Evolutionary conservation across 2,797 vertebrate species (phyloP).

Genomic region (Pangasius sanitwongsei): DNA sequence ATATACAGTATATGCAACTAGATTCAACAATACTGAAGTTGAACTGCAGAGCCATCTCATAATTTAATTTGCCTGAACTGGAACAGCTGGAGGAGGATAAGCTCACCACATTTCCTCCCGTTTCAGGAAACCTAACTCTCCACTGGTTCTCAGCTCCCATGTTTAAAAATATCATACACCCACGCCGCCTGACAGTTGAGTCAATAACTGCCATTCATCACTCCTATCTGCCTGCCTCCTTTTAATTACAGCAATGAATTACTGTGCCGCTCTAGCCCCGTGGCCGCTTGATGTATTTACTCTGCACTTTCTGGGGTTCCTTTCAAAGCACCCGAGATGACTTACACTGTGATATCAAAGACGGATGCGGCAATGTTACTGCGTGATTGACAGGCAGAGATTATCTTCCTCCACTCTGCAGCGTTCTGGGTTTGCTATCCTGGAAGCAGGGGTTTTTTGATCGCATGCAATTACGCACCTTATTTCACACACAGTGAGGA

Average conservation of each 20-base stretch:
- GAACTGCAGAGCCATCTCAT: conserved; percentile 10
- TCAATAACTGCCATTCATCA: conserved; percentile 75
- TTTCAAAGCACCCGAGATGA: neutral
- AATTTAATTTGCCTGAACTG: conserved; percentile 50
- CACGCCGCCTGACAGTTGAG: conserved; percentile 60
- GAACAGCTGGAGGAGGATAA: conserved; percentile 51
- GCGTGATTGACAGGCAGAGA: conserved; percentile 47
- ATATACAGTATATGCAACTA: neutral
- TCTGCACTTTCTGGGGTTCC: conserved; percentile 44
- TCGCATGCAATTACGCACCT: conserved; percentile 36
- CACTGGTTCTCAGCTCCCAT: conserved; percentile 40
- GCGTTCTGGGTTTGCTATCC: conserved; percentile 10
- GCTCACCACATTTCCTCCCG: neutral
- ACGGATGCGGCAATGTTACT: conserved; percentile 13
- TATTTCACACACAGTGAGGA: conserved; percentile 18
- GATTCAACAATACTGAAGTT: neutral
- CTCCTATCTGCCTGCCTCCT: conserved; percentile 62
- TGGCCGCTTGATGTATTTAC: conserved; percentile 41
- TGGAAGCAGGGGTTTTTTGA: conserved; percentile 29
- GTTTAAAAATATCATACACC: conserved; percentile 57
- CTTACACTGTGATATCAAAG: neutral
- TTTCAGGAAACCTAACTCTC: conserved; percentile 41
- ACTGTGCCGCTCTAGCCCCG: conserved; percentile 53
- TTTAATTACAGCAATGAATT: conserved; percentile 76
- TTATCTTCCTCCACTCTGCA: neutral